Evolutionary conservation across 2,888 invertebrate species (phyloP).

Genomic region (Drosophila formosana): DNA sequence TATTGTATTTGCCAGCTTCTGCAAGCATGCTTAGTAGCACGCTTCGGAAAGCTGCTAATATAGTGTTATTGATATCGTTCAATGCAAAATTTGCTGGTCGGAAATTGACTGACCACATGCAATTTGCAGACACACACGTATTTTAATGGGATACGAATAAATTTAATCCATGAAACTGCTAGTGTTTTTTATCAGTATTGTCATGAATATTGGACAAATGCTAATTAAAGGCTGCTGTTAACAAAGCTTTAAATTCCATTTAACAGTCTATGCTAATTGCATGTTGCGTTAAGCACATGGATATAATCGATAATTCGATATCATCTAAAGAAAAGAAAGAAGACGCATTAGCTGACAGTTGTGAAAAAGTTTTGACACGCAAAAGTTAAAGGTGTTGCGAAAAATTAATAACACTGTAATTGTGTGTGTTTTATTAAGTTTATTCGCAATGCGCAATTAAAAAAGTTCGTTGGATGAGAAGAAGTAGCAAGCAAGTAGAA

Average conservation of each 20-base stretch:
- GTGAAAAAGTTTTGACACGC: neutral
- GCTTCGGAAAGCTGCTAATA: too few species aligned
- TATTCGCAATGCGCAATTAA: constrained; percentile 8
- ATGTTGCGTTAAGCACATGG: too few species aligned
- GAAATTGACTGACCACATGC: neutral
- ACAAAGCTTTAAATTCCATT: too few species aligned
- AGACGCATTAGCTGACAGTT: neutral
- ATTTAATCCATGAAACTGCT: too few species aligned
- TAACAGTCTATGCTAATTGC: neutral
- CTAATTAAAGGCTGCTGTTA: too few species aligned
- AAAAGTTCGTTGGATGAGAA: constrained; percentile 22
- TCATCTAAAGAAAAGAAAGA: neutral
- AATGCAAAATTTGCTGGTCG: too few species aligned
- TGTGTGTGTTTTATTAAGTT: constrained; percentile 2
- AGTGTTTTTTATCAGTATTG: too few species aligned
- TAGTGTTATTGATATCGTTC: too few species aligned
- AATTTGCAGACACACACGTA: neutral
- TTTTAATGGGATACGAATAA: too few species aligned
- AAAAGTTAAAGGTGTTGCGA: neutral
- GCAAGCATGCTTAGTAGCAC: neutral
- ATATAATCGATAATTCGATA: neutral
- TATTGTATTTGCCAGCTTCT: neutral
- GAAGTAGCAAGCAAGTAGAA: constrained; percentile 8
- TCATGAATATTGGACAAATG: too few species aligned
- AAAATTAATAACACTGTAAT: neutral